Percentiles rank a stretch among this genome's conserved stretches.
Evolutionary conservation across 2,113 vertebrate species (phyloP).

Genomic region (Sisor rabdophorus): DNA sequence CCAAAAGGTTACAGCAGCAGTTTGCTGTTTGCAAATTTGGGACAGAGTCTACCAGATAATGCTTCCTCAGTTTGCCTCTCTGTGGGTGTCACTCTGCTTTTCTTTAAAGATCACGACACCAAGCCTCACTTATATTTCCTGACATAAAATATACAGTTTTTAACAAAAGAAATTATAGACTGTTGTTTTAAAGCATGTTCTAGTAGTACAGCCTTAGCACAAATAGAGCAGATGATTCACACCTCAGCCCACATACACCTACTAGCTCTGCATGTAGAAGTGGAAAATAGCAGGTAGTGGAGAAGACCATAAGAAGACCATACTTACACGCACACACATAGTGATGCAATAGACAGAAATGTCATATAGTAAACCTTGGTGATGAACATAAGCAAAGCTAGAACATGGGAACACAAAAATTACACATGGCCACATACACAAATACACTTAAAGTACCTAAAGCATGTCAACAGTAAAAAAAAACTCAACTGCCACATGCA

Average conservation of each 20-base stretch:
- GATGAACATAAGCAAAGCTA: background rate
- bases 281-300: background rate
- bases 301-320: background rate
- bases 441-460: background rate
- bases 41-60: too few species aligned
- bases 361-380: background rate
- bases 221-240: conserved; percentile 24
- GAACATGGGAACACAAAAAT: background rate
- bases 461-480: background rate
- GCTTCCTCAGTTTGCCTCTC: too few species aligned
- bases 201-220: background rate
- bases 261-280: conserved; percentile 11
- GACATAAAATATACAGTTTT: background rate
- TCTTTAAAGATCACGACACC: background rate
- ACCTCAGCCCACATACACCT: background rate
- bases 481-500: background rate
- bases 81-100: too few species aligned
- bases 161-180: background rate
- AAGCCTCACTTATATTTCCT: background rate
- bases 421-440: background rate
- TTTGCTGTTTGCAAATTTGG: too few species aligned
- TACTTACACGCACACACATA: background rate
- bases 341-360: background rate
- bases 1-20: too few species aligned
- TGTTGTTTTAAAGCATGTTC: conserved; percentile 22